Percentiles rank a stretch among this genome's conserved stretches.
phyloP scores from a whole-genome alignment of 2,113 vertebrate genomes.

The Toxotes chatareus region DNA sequence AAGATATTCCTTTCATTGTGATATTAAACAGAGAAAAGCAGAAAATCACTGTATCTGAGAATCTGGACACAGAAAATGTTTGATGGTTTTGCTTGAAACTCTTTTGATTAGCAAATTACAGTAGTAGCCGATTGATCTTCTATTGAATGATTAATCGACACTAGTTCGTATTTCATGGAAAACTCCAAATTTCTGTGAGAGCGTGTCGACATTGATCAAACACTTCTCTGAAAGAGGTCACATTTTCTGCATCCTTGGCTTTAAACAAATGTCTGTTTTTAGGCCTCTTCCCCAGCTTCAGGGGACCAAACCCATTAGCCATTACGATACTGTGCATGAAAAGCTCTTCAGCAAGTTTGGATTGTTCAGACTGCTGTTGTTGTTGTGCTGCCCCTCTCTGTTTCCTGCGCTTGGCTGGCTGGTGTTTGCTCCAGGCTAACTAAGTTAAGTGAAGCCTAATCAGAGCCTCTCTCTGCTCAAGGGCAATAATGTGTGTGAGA shows the following conservation, averaged over 20 bases:
- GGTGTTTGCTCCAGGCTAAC: constrained; percentile 43
- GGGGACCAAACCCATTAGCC: constrained; percentile 21
- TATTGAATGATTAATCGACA: neutral
- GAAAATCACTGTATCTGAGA: neutral
- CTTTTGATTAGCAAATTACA: neutral
- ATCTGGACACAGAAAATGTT: neutral
- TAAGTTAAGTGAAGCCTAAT: constrained; percentile 62
- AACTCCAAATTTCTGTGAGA: neutral
- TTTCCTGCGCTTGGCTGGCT: constrained; percentile 23
- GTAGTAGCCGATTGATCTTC: neutral
- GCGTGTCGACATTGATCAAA: neutral
- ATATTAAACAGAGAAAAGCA: neutral
- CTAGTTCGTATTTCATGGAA: neutral
- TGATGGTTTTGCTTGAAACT: neutral
- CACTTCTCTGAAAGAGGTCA: neutral
- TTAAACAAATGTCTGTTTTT: constrained; percentile 15
- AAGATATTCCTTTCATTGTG: neutral
- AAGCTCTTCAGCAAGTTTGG: neutral
- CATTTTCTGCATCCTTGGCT: constrained; percentile 22
- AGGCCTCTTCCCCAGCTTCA: neutral
- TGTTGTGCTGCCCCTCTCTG: constrained; percentile 31
- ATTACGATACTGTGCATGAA: constrained; percentile 24
- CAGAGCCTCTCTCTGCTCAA: constrained; percentile 57
- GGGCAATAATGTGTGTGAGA: constrained; percentile 56
- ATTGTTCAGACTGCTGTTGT: neutral